Evolutionary conservation across 2,888 invertebrate genomes (phyloP).

Genomic region (Cacoxenus indagator): DNA sequence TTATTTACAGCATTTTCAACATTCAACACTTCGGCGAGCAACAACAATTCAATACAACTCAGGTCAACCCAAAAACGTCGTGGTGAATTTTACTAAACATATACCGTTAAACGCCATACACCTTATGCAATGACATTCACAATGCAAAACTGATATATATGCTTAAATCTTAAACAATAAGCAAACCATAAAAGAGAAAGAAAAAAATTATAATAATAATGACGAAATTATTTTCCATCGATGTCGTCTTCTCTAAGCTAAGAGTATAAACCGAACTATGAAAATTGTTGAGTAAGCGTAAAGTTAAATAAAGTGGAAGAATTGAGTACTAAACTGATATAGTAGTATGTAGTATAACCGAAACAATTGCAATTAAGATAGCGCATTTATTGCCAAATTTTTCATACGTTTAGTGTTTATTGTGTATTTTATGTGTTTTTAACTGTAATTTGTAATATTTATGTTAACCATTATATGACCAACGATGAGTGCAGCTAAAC

Average conservation of each 20-base stretch:
- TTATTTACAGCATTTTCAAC: too few species aligned
- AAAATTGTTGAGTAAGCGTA: constrained; percentile 4
- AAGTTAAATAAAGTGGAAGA: not conserved
- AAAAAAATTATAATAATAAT: not conserved
- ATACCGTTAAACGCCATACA: too few species aligned
- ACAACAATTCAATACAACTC: not conserved
- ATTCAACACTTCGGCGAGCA: too few species aligned
- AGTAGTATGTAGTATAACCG: not conserved
- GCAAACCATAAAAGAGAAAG: not conserved
- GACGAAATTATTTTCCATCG: not conserved
- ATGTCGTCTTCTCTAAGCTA: not conserved
- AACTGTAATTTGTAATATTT: constrained; percentile 6
- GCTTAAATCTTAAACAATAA: not conserved
- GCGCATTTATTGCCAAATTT: constrained; percentile 17
- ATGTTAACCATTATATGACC: not conserved
- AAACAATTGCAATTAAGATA: not conserved
- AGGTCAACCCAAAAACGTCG: not conserved
- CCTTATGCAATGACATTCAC: too few species aligned
- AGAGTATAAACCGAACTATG: not conserved
- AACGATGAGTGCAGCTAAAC: not conserved
- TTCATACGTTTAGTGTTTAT: not conserved
- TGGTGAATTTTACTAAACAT: not conserved
- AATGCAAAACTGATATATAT: too few species aligned
- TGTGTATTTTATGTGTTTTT: constrained; percentile 5
- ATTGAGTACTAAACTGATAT: not conserved